Percentiles rank a stretch among this genome's conserved stretches.
Conservation (phyloP, 2,797 vertebrate genomes). For the Lacerta bilineata region DNA sequence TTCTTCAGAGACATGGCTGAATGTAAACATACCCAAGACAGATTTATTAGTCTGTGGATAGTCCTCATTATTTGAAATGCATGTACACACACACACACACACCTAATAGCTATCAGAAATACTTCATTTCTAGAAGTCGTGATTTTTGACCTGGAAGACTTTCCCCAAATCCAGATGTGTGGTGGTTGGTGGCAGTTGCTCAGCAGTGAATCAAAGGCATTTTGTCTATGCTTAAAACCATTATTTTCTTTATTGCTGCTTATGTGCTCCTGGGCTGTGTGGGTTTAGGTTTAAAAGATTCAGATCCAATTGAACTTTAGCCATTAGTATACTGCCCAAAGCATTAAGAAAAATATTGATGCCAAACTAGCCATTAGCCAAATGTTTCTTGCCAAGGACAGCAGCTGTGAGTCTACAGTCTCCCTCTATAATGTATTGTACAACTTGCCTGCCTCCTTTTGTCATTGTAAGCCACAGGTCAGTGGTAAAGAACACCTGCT, state of each 20-base stretch:
- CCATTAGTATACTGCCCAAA: neutral
- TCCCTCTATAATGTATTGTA: neutral
- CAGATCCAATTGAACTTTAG: neutral
- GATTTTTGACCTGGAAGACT: neutral
- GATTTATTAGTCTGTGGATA: conserved; percentile 81
- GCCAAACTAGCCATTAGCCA: neutral
- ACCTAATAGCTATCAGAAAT: neutral
- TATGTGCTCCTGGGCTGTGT: neutral
- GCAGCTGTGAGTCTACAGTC: neutral
- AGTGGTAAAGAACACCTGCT: neutral
- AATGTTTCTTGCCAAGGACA: neutral
- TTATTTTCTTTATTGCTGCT: neutral
- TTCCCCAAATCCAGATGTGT: conserved; percentile 3
- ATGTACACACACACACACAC: neutral
- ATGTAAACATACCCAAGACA: conserved; percentile 70
- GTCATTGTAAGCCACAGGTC: neutral
- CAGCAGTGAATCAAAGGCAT: neutral
- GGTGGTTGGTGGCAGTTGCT: neutral
- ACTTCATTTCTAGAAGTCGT: conserved; percentile 1
- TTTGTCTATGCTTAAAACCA: neutral
- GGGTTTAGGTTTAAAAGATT: neutral
- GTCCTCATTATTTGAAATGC: conserved; percentile 76
- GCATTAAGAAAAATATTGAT: too few species aligned
- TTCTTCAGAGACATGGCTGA: conserved; percentile 50
- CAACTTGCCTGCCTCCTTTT: neutral